Base-by-base conservation (phyloP, 92 coral and sea anemone genomes). In the Heteractis magnifica region DNA sequence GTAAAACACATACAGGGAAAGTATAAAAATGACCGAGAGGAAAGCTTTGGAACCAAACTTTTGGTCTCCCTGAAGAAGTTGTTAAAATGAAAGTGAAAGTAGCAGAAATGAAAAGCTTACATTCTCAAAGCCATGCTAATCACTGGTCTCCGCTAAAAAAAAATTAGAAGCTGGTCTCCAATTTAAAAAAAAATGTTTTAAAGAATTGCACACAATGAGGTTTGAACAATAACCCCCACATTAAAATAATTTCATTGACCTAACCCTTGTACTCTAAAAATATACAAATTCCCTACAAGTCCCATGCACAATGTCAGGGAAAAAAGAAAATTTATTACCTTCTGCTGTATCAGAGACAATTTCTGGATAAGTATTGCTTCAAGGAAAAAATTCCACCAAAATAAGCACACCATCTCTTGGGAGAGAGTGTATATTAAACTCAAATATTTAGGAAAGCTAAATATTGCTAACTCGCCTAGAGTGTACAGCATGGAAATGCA, bases 321-420 rank as follows among this genome's bases (percentile, higher is more conserved):
- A 26, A 26, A 26, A 26, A 26, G 1, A 1, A 26, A 26, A 26
- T 1, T 26, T 0, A 26, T 26, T 26, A 58, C 1, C 65, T 58
- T 58, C 65, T 58, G 65, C 65, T 58, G 65, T 58, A 58, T 58
- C 65, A 58, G 65, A 1, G 65, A 58, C 65, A 58, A 58, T 58
- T 58, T 58, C 65, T 58, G 65, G 65, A 58, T 26, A 26, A 26
- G 26, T 34, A 34, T 34, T 34, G 44, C 44, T 34, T 34, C 44
- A 1, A 34, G 44, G 44, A 34, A 34, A 34, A 34, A 34, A 34
- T 1, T 34, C 44, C 44, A 34, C 73, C 73, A 68, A 68, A 68
- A 68, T 68, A 68, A 68, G 73, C 73, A 68, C 73, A 68, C 73
- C 12, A 68, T n/a, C 73, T 68, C 73, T 68, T 68, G 73, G 73